Evolutionary conservation across 2,797 vertebrate genomes (phyloP).

Genomic region (Protosalanx chinensis): DNA sequence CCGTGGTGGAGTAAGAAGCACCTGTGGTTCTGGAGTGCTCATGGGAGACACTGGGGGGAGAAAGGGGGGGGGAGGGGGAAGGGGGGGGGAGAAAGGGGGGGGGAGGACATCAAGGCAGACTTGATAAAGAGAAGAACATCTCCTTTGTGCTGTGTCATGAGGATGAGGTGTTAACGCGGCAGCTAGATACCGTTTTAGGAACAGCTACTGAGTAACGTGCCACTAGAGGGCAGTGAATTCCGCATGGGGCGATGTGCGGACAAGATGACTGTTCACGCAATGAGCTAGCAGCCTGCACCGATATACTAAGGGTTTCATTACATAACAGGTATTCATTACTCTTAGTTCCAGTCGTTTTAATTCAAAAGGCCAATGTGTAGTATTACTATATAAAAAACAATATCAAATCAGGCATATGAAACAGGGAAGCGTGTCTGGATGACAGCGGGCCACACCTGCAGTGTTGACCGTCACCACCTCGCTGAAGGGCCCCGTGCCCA

Average conservation of each 20-base stretch:
- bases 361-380: neutral
- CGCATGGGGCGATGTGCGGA: neutral
- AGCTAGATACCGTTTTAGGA: neutral
- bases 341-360: too few relatives aligned
- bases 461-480: slow-evolving; percentile 99
- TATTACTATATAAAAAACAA: neutral
- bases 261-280: slow-evolving; percentile 9
- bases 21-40: slow-evolving; percentile 99
- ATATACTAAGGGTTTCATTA: too few relatives aligned
- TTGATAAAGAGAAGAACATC: neutral
- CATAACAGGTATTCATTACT: too few relatives aligned
- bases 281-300: neutral
- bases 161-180: too few relatives aligned
- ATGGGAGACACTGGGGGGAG: slow-evolving; percentile 85
- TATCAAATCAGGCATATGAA: neutral
- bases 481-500: slow-evolving; percentile 98
- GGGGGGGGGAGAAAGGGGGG: slow-evolving; percentile 1
- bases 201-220: neutral
- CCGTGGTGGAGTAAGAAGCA: slow-evolving; percentile 99
- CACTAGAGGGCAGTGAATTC: slow-evolving; percentile 50
- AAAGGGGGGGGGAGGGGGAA: neutral
- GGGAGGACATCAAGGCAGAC: neutral
- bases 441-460: slow-evolving; percentile 78
- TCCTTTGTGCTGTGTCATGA: neutral
- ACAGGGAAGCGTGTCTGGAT: neutral